A percentile compares a stretch with the other conserved stretches of the same genome.
Evolutionary conservation across 2,113 vertebrate species (phyloP).

Genomic region (Cebus imitator): DNA sequence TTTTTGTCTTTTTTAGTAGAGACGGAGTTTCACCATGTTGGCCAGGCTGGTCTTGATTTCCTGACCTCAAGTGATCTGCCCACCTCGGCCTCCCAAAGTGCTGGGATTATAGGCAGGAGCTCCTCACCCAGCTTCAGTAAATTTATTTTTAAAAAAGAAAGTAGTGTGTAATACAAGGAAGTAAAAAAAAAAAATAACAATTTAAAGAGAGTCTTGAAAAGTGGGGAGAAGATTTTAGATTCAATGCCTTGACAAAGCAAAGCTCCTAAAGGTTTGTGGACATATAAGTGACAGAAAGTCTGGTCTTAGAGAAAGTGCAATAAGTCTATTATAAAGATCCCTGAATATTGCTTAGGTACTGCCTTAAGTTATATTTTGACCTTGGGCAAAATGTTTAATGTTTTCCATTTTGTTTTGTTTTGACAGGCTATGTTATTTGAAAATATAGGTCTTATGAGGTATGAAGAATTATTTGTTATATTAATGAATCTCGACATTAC

Average conservation of each 20-base stretch:
- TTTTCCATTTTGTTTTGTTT: not conserved
- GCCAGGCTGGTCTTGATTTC: too few relatives aligned
- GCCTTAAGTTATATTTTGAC: too few relatives aligned
- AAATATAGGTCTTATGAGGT: constrained; percentile 85
- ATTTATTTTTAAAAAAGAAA: too few relatives aligned
- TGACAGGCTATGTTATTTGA: constrained; percentile 84
- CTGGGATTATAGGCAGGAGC: too few relatives aligned
- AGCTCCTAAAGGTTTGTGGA: not conserved
- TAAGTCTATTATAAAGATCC: not conserved
- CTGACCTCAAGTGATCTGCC: too few relatives aligned
- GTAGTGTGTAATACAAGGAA: not conserved
- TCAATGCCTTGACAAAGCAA: not conserved
- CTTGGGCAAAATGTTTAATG: not conserved
- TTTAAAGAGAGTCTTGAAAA: not conserved
- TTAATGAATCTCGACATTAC: constrained; percentile 1
- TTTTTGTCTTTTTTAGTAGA: too few relatives aligned
- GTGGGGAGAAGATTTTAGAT: not conserved
- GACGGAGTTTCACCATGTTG: too few relatives aligned
- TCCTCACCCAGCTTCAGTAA: too few relatives aligned
- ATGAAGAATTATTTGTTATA: constrained; percentile 84
- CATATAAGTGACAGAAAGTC: not conserved
- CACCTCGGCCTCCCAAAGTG: too few relatives aligned
- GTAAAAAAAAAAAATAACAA: not conserved
- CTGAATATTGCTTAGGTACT: not conserved
- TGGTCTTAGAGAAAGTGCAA: not conserved